These are phyloP conservation scores for Rhinichthys klamathensis DNA, from an alignment of 2,113 vertebrate species.

Conservation along the genomic window DNA sequence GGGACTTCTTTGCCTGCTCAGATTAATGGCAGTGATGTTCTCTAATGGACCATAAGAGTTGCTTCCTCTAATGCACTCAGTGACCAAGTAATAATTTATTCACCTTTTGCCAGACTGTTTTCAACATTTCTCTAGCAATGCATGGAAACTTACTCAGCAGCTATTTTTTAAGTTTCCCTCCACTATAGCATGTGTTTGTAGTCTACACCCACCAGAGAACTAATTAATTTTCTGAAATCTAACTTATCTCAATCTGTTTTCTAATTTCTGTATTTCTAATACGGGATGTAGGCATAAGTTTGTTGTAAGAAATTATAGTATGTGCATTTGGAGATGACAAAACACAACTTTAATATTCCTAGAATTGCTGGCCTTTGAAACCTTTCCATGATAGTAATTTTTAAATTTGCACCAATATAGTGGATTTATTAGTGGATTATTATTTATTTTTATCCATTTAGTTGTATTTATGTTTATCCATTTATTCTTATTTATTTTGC, in stretches of 20 bases:
- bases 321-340: background rate
- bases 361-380: background rate
- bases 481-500: background rate
- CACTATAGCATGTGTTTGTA: background rate
- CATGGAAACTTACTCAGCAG: constrained; percentile 4
- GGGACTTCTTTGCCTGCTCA: constrained; percentile 23
- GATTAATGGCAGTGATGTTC: constrained; percentile 41
- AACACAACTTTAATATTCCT: background rate
- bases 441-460: too few species aligned
- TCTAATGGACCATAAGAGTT: constrained; percentile 40
- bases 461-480: background rate
- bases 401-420: background rate
- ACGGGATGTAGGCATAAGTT: background rate
- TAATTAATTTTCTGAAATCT: constrained; percentile 29
- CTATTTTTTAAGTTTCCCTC: background rate
- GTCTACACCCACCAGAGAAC: background rate
- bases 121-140: constrained; percentile 1
- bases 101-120: constrained; percentile 25
- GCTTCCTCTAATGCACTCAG: constrained; percentile 22
- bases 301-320: background rate
- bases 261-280: too few species aligned
- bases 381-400: background rate
- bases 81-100: constrained; percentile 46
- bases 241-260: constrained; percentile 13
- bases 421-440: too few species aligned